Percentiles rank a stretch among this genome's conserved stretches.
phyloP scores from a whole-genome alignment of 2,888 invertebrate genomes.

The Sphinx pinastri region DNA sequence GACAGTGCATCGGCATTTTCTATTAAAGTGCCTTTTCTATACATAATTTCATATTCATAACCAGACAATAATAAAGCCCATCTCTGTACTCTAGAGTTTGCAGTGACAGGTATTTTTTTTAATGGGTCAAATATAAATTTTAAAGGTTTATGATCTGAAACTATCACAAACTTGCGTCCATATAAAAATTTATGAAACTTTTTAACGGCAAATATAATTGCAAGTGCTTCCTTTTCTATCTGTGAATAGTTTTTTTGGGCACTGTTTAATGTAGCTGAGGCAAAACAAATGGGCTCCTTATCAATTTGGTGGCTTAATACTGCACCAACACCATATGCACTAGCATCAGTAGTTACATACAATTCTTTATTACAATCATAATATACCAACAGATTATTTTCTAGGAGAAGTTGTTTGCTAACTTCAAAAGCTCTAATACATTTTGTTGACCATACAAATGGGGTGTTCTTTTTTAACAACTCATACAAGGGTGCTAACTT shows the following conservation, averaged over 20 bases:
- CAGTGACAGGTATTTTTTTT: neutral
- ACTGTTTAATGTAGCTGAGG: neutral
- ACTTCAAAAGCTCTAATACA: neutral
- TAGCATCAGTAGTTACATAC: slow-evolving; percentile 31
- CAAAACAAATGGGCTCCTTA: slow-evolving; percentile 20
- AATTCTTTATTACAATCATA: slow-evolving; percentile 18
- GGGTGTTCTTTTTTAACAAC: neutral
- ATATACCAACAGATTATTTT: slow-evolving; percentile 1
- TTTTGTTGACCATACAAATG: neutral
- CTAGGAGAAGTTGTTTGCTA: neutral
- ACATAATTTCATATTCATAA: neutral
- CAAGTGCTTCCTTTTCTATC: neutral
- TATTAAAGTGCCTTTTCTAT: slow-evolving; percentile 1
- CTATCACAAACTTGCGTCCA: neutral
- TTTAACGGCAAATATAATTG: neutral
- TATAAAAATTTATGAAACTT: slow-evolving; percentile 1
- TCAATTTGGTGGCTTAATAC: slow-evolving; percentile 32
- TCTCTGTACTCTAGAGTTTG: neutral
- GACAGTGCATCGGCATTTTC: neutral
- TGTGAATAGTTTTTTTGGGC: neutral
- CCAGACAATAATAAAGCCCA: slow-evolving; percentile 2
- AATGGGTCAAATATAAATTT: neutral
- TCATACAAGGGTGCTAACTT: neutral
- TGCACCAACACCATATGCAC: slow-evolving; percentile 32
- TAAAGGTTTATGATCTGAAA: neutral